phyloP scores from a whole-genome alignment of 2,113 vertebrate species.

The Scatophagus argus region DNA sequence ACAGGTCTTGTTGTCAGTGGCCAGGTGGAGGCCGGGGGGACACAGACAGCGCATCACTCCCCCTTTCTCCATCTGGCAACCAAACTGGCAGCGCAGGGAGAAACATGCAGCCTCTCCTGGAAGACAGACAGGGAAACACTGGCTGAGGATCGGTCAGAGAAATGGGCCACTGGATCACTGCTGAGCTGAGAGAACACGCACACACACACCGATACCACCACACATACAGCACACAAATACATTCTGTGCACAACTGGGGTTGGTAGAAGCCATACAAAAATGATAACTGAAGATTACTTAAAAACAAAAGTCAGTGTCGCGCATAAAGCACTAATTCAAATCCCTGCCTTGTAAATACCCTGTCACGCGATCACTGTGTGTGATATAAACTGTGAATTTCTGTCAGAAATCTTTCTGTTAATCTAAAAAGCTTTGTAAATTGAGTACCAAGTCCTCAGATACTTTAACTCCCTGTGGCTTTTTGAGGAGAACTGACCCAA shows the following conservation, averaged over 20 bases:
- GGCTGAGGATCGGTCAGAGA: conserved; percentile 50
- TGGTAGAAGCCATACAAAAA: conserved; percentile 2
- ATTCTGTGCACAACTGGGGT: background rate
- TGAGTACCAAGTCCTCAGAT: background rate
- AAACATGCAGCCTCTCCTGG: conserved; percentile 74
- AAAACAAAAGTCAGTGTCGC: conserved; percentile 1
- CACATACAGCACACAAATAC: background rate
- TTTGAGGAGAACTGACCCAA: conserved; percentile 20
- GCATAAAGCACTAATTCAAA: conserved; percentile 10
- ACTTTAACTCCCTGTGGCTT: conserved; percentile 35
- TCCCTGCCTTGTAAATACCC: conserved; percentile 2
- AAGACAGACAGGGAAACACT: conserved; percentile 63
- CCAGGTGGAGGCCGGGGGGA: conserved; percentile 78
- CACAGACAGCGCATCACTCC: conserved; percentile 70
- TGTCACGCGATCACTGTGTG: conserved; percentile 37
- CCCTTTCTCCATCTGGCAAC: conserved; percentile 73
- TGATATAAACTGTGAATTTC: conserved; percentile 48
- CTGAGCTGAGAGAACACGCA: conserved; percentile 16
- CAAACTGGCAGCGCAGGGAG: conserved; percentile 75
- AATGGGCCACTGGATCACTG: conserved; percentile 37
- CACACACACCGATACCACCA: conserved; percentile 31
- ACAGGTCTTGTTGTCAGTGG: conserved; percentile 78
- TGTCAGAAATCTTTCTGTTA: conserved; percentile 52
- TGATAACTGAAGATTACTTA: background rate
- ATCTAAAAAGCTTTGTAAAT: conserved; percentile 44